Evolutionary conservation across 2,797 vertebrate genomes (phyloP).

Genomic region (Limnodromus scolopaceus): DNA sequence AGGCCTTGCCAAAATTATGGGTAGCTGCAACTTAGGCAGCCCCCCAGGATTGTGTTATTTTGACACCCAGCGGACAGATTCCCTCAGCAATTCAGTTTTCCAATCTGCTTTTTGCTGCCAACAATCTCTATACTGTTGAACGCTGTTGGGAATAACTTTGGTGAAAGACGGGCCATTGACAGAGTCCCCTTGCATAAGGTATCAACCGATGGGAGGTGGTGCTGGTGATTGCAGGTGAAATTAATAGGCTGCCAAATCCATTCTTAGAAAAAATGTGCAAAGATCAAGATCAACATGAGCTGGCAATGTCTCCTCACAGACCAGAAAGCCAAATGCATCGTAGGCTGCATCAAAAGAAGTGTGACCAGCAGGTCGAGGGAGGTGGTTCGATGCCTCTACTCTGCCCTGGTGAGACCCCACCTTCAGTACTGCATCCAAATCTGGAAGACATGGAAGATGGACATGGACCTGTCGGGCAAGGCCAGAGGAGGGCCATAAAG

Average conservation of each 20-base stretch:
- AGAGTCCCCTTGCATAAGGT: neutral
- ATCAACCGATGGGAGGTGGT: neutral
- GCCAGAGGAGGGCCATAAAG: neutral
- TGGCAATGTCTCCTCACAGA: neutral
- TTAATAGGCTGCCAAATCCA: neutral
- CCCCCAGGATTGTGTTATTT: neutral
- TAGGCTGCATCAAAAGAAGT: neutral
- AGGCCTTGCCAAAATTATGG: neutral
- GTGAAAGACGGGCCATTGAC: neutral
- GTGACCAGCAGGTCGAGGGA: neutral
- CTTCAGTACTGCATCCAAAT: neutral
- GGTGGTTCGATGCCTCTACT: neutral
- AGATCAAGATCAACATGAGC: neutral
- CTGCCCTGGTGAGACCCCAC: neutral
- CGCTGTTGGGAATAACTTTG: neutral
- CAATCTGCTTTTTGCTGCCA: neutral
- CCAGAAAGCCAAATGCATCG: neutral
- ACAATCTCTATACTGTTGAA: neutral
- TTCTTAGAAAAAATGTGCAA: neutral
- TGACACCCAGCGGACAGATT: neutral
- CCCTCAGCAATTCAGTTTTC: neutral
- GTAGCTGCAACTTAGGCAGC: neutral
- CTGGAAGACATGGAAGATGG: neutral
- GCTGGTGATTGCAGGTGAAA: neutral
- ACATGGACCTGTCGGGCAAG: neutral